phyloP scores from a whole-genome alignment of 2,888 invertebrate genomes.

The Amphipyra berbera region DNA sequence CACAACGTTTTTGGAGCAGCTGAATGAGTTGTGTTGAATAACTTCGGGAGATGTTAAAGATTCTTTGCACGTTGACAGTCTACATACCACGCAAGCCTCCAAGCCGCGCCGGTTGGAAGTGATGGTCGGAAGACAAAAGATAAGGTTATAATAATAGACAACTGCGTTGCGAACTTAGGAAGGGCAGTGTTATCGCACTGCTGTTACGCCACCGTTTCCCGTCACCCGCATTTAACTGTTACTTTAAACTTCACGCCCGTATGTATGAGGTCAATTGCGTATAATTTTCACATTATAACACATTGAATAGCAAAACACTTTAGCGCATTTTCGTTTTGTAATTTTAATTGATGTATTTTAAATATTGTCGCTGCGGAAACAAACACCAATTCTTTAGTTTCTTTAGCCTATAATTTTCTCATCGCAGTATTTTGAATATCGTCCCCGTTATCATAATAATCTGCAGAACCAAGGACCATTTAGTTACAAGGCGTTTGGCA shows the following conservation, averaged over 20 bases:
- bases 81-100: background rate
- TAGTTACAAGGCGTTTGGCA: too few species aligned
- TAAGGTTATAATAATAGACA: slow-evolving; percentile 48
- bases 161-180: slow-evolving; percentile 42
- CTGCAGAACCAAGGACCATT: too few species aligned
- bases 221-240: slow-evolving; percentile 66
- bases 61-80: slow-evolving; percentile 5
- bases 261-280: slow-evolving; percentile 39
- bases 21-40: background rate
- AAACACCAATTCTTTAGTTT: background rate
- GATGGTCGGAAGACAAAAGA: slow-evolving; percentile 42
- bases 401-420: too few species aligned
- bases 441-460: too few species aligned
- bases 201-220: slow-evolving; percentile 58
- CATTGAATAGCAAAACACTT: too few species aligned
- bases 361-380: background rate
- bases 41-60: background rate
- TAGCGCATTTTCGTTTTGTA: too few species aligned
- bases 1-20: slow-evolving; percentile 10
- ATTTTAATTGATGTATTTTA: too few species aligned
- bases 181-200: slow-evolving; percentile 48
- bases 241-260: slow-evolving; percentile 44
- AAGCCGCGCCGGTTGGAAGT: slow-evolving; percentile 10
- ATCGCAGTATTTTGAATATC: too few species aligned
- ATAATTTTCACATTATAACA: slow-evolving; percentile 29